Percentiles rank a stretch among this genome's conserved stretches.
Conservation (phyloP, 2,113 vertebrate species). For the Phasianus colchicus region DNA sequence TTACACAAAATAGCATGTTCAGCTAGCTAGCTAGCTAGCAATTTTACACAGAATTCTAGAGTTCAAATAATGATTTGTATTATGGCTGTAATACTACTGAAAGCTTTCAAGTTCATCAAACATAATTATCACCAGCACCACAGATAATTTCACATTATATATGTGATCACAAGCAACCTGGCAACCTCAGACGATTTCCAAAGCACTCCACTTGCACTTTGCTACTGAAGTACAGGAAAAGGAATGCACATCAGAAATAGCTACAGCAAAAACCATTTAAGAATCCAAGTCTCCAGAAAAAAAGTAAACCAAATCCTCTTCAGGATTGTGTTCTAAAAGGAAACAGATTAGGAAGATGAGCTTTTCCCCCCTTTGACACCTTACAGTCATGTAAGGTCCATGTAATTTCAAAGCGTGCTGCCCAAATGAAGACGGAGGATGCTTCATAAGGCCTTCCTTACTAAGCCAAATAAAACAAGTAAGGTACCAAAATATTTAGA, state of each 20-base stretch:
- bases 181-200: neutral
- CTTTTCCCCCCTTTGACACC: neutral
- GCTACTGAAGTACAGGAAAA: neutral
- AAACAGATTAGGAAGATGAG: neutral
- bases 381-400: neutral
- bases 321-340: neutral
- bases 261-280: neutral
- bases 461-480: neutral
- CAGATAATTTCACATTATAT: neutral
- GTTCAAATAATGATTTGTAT: neutral
- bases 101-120: neutral
- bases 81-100: neutral
- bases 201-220: neutral
- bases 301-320: neutral
- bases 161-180: neutral
- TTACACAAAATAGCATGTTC: neutral
- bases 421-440: neutral
- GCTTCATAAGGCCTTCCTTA: neutral
- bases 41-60: neutral
- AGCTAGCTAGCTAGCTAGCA: neutral
- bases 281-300: neutral
- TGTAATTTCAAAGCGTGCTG: neutral
- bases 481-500: neutral
- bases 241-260: neutral
- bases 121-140: fast-evolving